Base-by-base conservation (phyloP, 2,113 vertebrate species). In the Caracal caracal region DNA sequence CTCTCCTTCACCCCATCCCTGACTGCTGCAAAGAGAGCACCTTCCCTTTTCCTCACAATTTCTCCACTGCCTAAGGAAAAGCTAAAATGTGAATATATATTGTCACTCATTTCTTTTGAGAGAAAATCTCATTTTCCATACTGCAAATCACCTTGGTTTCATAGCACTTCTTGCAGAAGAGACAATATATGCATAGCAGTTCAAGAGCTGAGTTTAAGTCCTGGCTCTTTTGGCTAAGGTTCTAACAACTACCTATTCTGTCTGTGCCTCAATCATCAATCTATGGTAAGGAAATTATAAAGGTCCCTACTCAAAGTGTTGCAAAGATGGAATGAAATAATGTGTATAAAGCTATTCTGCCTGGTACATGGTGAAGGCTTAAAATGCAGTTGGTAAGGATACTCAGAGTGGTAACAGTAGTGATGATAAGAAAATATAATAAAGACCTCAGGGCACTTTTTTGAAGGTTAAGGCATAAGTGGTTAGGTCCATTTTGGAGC, bases 361-460 rank as follows among this genome's bases (percentile, higher is more conserved):
- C 51, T 83, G 20, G 47, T 12, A 49, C 56, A 51, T 10, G 75
- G 35, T 49, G 65, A 66, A 66, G 22, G 71, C 35, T 82, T 71
- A 43, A 35, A 78, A 82, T 40, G 22, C 76, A 35, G 88, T 71
- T 59, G 13, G 30, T 26, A 30, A 37, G 51, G 1, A 78, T 10
- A 6, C 16, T 51, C 3, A 15, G 8, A 37, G 20, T 56, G 35
- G 20, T 22, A 22, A 33, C 68, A n/a, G 17, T 66, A 8, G 22
- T 61, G 43, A 28, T 47, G 30, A 37, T 24, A 53, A n/a, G 79
- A 73, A 63, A 75, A 94, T 79, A 16, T 13, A 63, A 80, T 70
- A 68, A 93, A 79, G 66, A 53, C n/a, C 20, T 47, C 10, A 61
- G 43, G 51, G 71, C 63, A 56, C 70, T 97, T 94, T 90, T 47